A percentile compares a stretch with the other conserved stretches of the same genome.
Evolutionary conservation across 2,888 invertebrate species (phyloP).

Genomic region (Osedax fenrisi): DNA sequence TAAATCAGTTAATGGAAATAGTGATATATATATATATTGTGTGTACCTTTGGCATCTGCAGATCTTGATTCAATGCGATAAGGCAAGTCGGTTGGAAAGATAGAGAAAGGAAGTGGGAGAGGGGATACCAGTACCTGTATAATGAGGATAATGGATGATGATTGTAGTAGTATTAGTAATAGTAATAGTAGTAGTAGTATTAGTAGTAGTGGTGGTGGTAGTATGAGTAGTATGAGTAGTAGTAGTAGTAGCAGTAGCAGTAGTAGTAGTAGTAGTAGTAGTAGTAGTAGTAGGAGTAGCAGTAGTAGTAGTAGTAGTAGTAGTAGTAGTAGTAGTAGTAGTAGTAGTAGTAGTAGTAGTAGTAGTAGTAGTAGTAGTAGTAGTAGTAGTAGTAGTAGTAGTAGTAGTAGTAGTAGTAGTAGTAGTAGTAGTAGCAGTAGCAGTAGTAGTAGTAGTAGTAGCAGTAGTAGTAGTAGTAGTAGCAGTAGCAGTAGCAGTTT

Average conservation of each 20-base stretch:
- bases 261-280: not conserved
- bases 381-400: not conserved
- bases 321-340: too few relatives aligned
- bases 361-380: not conserved
- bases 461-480: not conserved
- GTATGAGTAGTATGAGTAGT: not conserved
- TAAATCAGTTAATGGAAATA: too few relatives aligned
- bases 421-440: slow-evolving; percentile 89
- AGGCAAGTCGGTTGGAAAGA: slow-evolving; percentile 91
- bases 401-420: slow-evolving; percentile 88
- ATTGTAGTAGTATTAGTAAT: too few relatives aligned
- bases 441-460: too few relatives aligned
- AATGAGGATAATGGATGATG: too few relatives aligned
- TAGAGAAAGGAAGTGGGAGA: slow-evolving; percentile 83
- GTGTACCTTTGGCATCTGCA: slow-evolving; percentile 56
- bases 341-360: not conserved
- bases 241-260: not conserved
- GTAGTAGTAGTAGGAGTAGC: slow-evolving; percentile 95
- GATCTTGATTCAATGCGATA: slow-evolving; percentile 80
- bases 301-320: too few relatives aligned
- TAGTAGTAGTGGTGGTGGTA: not conserved
- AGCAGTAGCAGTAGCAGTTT: not conserved
- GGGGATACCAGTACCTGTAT: slow-evolving; percentile 89
- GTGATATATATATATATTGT: too few relatives aligned
- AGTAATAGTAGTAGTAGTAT: not conserved